Evolutionary conservation across 2,797 vertebrate genomes (phyloP).

Genomic region (Calcarius lapponicus): DNA sequence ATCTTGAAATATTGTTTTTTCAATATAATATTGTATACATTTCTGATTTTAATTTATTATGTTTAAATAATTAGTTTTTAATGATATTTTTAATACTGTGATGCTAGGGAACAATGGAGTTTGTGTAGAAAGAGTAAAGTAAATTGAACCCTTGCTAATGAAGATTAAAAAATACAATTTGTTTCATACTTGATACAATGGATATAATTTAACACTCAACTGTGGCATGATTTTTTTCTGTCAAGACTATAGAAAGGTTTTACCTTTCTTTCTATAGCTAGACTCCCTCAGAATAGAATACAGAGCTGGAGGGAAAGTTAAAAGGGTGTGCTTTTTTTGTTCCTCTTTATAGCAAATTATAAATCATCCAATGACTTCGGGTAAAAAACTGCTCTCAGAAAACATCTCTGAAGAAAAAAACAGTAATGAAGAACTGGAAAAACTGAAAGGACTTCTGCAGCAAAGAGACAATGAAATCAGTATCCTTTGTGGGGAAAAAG

Average conservation of each 20-base stretch:
- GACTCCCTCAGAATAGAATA: not conserved
- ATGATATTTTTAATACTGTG: not conserved
- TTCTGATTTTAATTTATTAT: not conserved
- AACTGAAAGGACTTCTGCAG: constrained; percentile 80
- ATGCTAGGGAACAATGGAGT: not conserved
- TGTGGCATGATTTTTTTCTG: not conserved
- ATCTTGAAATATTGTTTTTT: not conserved
- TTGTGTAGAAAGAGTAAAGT: not conserved
- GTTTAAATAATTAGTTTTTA: not conserved
- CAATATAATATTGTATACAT: not conserved
- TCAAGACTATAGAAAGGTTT: not conserved
- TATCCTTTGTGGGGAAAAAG: constrained; percentile 83
- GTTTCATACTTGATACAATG: not conserved
- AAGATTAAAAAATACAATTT: not conserved
- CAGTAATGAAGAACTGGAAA: constrained; percentile 65
- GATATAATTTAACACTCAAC: not conserved
- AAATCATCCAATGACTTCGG: constrained; percentile 20
- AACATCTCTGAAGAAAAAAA: not conserved
- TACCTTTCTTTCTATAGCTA: not conserved
- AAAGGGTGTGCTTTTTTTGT: not conserved
- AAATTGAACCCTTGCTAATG: not conserved
- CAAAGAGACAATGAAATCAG: constrained; percentile 91
- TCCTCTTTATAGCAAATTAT: constrained; percentile 64
- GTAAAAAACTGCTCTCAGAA: not conserved
- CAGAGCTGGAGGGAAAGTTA: not conserved